Base-by-base conservation (phyloP, 2,888 invertebrate species). In the Eustalomyia histrio region DNA sequence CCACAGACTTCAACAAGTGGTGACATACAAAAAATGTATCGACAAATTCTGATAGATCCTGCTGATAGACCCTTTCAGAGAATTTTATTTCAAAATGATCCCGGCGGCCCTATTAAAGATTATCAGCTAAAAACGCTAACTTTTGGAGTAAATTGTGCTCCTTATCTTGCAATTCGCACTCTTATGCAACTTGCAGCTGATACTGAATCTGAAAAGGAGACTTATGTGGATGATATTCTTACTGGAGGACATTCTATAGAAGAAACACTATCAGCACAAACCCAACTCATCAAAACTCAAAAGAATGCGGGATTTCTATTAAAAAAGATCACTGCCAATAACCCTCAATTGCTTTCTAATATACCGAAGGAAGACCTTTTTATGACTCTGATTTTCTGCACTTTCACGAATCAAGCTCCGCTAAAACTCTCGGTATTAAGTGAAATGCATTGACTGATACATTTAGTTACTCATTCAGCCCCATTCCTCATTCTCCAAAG, bases 401-500 rank as follows among this genome's bases (percentile, higher is more conserved):
- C 52, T 16, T 52, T 52, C 8, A 8, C 52, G 16, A 52, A 16
- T 16, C 8, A 3, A 39, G 33, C n/a, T n/a, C n/a, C n/a, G n/a
- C n/a, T n/a, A n/a, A n/a, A n/a, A n/a, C n/a, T n/a, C n/a, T n/a
- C n/a, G n/a, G n/a, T n/a, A n/a, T n/a, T 7, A 33, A 7, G 33
- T 33, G 33, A 8, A 33, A 33, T 33, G 33, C 33, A 5, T 8
- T 33, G 4, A 33, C 33, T 33, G 33, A 33, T 8, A 7, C 33
- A 5, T 33, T 33, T 33, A 33, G 33, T 33, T 33, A 6, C 60
- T 4, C 3, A 6, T 10, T 4, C 60, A 16, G 6, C 33, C 8
- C 33, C 17, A 16, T 35, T 6, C 16, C 10, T 65, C 76, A 12
- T 71, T 65, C 58, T 12, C 58, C 1, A 43, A 72, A 52, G 50